Evolutionary conservation across 2,888 invertebrate species (phyloP).

Genomic region (Scaptodrosophila latifasciaeformis): DNA sequence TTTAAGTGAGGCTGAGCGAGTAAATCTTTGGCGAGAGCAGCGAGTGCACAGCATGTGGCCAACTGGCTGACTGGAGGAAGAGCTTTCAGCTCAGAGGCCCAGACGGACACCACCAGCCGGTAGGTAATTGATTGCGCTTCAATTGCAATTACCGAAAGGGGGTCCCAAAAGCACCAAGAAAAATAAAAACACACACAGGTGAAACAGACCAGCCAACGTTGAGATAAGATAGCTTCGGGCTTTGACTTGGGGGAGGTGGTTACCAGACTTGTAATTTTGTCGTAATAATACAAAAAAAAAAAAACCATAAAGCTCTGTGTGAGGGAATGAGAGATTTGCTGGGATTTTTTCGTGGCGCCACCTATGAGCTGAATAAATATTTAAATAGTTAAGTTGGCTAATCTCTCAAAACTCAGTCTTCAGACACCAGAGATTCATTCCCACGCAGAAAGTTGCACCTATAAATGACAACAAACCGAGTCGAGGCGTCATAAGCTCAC

Average conservation of each 20-base stretch:
- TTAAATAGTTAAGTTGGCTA: constrained; percentile 14
- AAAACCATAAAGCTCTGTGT: no score
- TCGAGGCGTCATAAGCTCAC: constrained; percentile 13
- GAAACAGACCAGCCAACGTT: background rate
- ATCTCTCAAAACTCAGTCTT: no score
- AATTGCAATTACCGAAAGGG: constrained; percentile 67
- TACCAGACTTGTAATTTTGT: constrained; percentile 59
- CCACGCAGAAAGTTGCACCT: constrained; percentile 38
- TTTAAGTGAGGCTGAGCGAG: constrained; percentile 62
- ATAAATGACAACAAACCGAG: background rate
- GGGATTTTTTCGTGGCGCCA: constrained; percentile 56
- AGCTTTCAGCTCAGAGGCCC: no score
- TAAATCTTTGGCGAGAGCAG: constrained; percentile 55
- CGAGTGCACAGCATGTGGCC: constrained; percentile 58
- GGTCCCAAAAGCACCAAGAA: constrained; percentile 22
- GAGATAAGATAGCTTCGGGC: constrained; percentile 4
- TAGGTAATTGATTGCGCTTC: constrained; percentile 70
- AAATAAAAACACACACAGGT: background rate
- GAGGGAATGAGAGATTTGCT: no score
- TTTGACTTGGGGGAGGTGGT: constrained; percentile 25
- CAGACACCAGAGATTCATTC: constrained; percentile 31
- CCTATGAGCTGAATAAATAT: constrained; percentile 14
- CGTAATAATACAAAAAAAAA: constrained; percentile 61
- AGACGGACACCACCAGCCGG: constrained; percentile 62
- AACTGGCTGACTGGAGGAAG: constrained; percentile 1